A percentile compares a stretch with the other conserved stretches of the same genome.
phyloP scores from a whole-genome alignment of 2,888 invertebrate genomes.

The Empis stercorea region DNA sequence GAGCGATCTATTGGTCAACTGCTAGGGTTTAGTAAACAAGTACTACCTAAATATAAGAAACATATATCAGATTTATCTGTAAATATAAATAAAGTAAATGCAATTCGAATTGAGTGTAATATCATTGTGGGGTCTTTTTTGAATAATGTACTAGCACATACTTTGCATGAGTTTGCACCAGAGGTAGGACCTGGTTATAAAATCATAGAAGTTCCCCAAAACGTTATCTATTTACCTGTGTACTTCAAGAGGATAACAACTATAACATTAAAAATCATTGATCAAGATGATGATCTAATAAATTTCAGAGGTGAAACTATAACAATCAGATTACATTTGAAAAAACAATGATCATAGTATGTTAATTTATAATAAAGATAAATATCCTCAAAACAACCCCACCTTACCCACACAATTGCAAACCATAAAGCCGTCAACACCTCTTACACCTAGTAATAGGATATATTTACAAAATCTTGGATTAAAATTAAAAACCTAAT shows the following conservation, averaged over 20 bases:
- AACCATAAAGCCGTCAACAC: too few relatives aligned
- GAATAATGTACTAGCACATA: constrained; percentile 19
- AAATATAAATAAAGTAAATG: constrained; percentile 18
- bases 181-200: constrained; percentile 24
- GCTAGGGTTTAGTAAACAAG: constrained; percentile 3
- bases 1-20: constrained; percentile 4
- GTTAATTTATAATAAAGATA: background rate
- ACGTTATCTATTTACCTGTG: constrained; percentile 24
- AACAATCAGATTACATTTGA: constrained; percentile 17
- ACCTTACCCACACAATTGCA: too few relatives aligned
- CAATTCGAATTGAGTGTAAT: constrained; percentile 9
- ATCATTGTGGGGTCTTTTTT: constrained; percentile 7
- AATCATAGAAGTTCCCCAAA: constrained; percentile 23
- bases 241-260: constrained; percentile 16
- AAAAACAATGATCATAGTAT: background rate
- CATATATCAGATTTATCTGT: constrained; percentile 21
- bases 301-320: constrained; percentile 23
- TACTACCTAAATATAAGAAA: constrained; percentile 8
- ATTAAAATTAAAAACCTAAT: background rate
- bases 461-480: background rate
- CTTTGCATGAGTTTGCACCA: constrained; percentile 24
- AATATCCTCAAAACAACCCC: background rate
- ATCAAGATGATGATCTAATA: constrained; percentile 21
- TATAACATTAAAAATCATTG: constrained; percentile 20
- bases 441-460: too few relatives aligned